Evolutionary conservation across 64 coral and sea anemone species (phyloP), one percentile per base, ranked within the genome.

Genomic region (Porites lutea): DNA sequence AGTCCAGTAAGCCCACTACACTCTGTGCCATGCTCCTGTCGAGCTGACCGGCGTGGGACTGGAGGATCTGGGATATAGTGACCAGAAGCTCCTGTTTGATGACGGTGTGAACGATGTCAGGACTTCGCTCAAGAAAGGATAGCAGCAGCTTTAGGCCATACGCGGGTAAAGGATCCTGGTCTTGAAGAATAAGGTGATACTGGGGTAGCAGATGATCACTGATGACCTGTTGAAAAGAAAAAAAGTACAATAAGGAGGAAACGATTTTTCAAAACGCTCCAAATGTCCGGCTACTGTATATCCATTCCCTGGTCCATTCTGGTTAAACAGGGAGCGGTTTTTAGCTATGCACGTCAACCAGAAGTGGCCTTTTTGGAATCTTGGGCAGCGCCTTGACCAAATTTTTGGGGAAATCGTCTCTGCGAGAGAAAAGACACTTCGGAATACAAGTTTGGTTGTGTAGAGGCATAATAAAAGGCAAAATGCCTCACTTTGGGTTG

Each of bases 131-230:
- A 9, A 96, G 60, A 23, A 99, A 94, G 7, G 97, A 93, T 1
- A 92, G 77, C 4, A 99, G 79, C 1, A 99, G 72, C 64, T 99
- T 99, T 16, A 99, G 88, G 8, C 90, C 97, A 79, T 99, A 99
- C 4, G 97, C 91, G 1, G 97, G 97, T 43, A 99, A 80, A 75
- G 97, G 97, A 91, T 99, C 94, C 57, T 99, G 97, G 55, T 99
- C 97, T 95, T 99, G 97, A 21, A 99, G 74, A 55, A 99, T 99
- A 13, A 90, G 60, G 69, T 96, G 79, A 81, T 99, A 99, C 43
- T 96, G 94, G 5, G 91, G 97, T 3, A 99, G 66, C 6, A 99
- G 77, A 21, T 96, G 80, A n/a, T 95, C 37, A 71, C 43, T 91
- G 60, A 99, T 99, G 5, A 99, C 94, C 97, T 99, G 88, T 4